phyloP scores from a whole-genome alignment of 2,113 vertebrate genomes.

The Gambusia holbrooki region DNA sequence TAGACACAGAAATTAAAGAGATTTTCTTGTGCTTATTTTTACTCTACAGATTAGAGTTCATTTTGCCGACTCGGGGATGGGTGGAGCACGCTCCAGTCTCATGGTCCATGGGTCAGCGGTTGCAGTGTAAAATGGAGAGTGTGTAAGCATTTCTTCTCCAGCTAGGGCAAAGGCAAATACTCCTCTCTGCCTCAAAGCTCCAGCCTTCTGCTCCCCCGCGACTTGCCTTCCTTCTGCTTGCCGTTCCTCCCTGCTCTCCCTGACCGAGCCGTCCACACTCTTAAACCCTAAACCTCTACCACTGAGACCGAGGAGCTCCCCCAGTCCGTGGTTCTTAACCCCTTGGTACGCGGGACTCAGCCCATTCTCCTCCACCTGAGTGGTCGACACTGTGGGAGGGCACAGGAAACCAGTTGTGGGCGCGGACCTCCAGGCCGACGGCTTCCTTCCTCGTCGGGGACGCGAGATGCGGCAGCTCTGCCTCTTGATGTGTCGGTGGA shows the following conservation, averaged over 20 bases:
- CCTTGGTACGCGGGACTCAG: constrained; percentile 71
- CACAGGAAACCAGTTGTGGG: constrained; percentile 82
- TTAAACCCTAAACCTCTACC: constrained; percentile 80
- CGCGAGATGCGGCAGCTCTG: constrained; percentile 93
- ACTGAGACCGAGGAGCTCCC: constrained; percentile 76
- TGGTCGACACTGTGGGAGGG: constrained; percentile 57
- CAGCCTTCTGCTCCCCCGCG: constrained; percentile 84
- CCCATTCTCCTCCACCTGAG: constrained; percentile 78
- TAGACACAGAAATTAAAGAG: constrained; percentile 29
- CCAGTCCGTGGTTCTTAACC: constrained; percentile 84
- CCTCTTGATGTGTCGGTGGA: constrained; percentile 96
- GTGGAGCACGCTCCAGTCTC: constrained; percentile 84
- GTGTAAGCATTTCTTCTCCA: constrained; percentile 85
- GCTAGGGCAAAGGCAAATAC: constrained; percentile 90
- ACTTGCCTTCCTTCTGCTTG: constrained; percentile 83
- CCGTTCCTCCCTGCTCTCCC: constrained; percentile 85
- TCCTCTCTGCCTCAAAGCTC: constrained; percentile 87
- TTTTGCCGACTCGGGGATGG: constrained; percentile 89
- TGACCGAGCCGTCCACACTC: constrained; percentile 80
- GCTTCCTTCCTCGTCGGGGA: constrained; percentile 90
- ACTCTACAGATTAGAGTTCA: constrained; percentile 66
- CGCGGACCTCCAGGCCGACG: constrained; percentile 85
- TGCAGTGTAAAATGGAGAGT: constrained; percentile 86
- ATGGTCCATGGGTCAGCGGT: constrained; percentile 90
- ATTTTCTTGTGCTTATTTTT: constrained; percentile 24